These are phyloP conservation scores for Agraylea sexmaculata DNA, from an alignment of 1,140 invertebrate genomes.

Conservation along the genomic window DNA sequence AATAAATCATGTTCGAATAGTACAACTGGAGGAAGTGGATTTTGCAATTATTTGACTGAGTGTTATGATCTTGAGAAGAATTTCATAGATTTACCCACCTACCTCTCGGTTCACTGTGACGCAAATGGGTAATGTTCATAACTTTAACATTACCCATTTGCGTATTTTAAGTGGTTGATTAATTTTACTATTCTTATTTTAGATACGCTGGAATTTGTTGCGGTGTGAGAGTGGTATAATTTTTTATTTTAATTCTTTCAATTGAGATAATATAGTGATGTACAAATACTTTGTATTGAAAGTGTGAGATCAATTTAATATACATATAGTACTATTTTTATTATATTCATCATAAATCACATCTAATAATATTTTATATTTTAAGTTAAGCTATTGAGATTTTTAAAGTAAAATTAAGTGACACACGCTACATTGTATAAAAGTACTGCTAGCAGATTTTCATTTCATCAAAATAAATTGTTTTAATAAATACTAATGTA, in stretches of 20 bases:
- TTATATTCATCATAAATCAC: too few species aligned
- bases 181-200: slow-evolving; percentile 2
- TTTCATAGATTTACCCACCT: slow-evolving; percentile 14
- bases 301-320: too few species aligned
- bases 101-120: slow-evolving; percentile 11
- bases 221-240: not conserved
- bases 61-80: slow-evolving; percentile 7
- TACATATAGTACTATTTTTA: too few species aligned
- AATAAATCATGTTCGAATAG: slow-evolving; percentile 9
- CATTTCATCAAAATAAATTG: too few species aligned
- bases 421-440: too few species aligned
- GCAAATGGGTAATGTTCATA: slow-evolving; percentile 9
- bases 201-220: slow-evolving; percentile 10
- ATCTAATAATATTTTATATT: too few species aligned
- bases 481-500: too few species aligned
- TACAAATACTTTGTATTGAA: too few species aligned
- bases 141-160: not conserved
- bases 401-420: too few species aligned
- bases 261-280: not conserved
- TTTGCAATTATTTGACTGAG: slow-evolving; percentile 16
- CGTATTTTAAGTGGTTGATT: not conserved
- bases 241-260: not conserved
- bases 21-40: slow-evolving; percentile 9
- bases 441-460: too few species aligned
- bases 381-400: too few species aligned